Conservation (phyloP, 2,888 invertebrate species). For the Oegoconia quadripuncta region DNA sequence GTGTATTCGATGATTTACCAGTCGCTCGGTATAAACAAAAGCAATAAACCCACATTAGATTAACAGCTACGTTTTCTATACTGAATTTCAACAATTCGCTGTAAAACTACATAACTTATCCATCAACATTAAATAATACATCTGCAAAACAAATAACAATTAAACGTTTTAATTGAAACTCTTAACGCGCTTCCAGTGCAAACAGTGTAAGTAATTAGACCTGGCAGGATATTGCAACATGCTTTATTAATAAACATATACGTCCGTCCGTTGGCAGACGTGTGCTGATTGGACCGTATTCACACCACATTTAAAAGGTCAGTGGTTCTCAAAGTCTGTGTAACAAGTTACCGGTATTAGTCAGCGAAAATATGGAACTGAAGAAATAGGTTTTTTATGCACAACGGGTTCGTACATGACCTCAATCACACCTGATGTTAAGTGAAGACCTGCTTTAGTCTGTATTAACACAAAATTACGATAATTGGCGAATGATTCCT, state of each 20-base stretch:
- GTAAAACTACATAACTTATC: no score
- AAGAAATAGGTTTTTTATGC: no score
- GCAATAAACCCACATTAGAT: no score
- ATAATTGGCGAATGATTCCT: not conserved
- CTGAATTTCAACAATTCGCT: no score
- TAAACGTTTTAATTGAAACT: slow-evolving; percentile 1
- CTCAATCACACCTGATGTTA: no score
- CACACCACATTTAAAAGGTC: slow-evolving; percentile 2
- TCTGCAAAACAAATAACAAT: not conserved
- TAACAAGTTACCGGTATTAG: no score
- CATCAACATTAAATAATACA: slow-evolving; percentile 1
- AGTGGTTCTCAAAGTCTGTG: not conserved
- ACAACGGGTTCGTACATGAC: no score
- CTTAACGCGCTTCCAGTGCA: slow-evolving; percentile 5
- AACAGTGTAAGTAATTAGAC: slow-evolving; percentile 14
- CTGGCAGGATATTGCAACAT: slow-evolving; percentile 24
- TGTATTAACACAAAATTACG: not conserved
- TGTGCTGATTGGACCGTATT: slow-evolving; percentile 13
- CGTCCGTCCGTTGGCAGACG: slow-evolving; percentile 8
- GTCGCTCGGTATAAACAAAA: no score
- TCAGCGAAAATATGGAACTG: no score
- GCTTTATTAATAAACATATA: slow-evolving; percentile 18
- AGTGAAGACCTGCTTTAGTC: no score
- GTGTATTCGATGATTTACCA: no score
- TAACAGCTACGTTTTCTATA: no score